These are phyloP conservation scores for Ceuthmochares aereus DNA, from an alignment of 2,113 vertebrate genomes.

Conservation along the genomic window DNA sequence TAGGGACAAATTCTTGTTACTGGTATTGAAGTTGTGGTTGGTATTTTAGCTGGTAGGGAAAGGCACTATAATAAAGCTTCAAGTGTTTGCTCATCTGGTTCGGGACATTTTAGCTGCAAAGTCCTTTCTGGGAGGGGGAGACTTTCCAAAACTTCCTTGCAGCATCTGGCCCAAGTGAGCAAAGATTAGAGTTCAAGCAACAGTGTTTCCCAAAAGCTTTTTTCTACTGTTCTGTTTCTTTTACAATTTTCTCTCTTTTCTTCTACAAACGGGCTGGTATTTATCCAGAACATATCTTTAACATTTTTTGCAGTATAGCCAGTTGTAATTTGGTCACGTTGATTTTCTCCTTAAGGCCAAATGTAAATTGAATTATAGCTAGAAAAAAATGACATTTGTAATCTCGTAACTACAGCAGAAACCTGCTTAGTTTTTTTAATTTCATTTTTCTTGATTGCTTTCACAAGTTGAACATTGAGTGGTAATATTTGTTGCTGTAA, in stretches of 20 bases:
- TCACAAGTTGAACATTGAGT: background rate
- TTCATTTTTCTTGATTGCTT: background rate
- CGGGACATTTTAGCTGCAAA: background rate
- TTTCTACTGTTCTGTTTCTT: background rate
- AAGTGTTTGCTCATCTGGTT: background rate
- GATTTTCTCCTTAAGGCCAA: slow-evolving; percentile 38
- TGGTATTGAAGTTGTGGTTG: background rate
- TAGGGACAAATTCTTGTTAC: background rate
- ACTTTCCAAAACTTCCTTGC: background rate
- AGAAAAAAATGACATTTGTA: slow-evolving; percentile 7
- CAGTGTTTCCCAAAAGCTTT: background rate
- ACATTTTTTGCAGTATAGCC: background rate
- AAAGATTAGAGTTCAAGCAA: background rate
- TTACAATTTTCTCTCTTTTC: background rate
- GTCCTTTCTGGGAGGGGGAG: background rate
- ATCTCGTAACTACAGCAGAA: slow-evolving; percentile 12
- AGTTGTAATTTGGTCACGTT: slow-evolving; percentile 7
- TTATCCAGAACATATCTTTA: background rate
- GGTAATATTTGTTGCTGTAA: background rate
- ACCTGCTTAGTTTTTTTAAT: background rate
- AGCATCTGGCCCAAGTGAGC: background rate
- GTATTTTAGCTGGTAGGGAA: background rate
- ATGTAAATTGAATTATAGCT: slow-evolving; percentile 39
- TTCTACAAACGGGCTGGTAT: background rate
- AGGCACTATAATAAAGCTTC: background rate